Evolutionary conservation across 2,797 vertebrate species (phyloP), one percentile per base, ranked within the genome.

Genomic region (Tadarida brasiliensis): DNA sequence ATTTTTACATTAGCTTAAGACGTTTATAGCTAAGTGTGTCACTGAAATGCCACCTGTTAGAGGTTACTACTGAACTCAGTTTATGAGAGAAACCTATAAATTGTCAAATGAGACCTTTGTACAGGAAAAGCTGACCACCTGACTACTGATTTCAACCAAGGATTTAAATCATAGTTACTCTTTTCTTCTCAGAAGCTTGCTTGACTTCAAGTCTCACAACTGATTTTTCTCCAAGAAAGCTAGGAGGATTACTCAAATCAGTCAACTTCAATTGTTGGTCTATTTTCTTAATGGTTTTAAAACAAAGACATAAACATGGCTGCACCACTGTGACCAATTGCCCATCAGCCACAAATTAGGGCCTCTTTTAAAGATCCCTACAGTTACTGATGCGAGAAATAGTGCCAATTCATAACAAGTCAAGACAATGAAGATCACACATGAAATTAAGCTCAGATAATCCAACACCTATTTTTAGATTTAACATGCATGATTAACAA

Each of bases 1-100:
- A 80, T 68, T 94, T 97, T 83, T 80, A 86, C 78, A 88, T 4
- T 80, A 80, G n/a, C 33, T 93, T 81, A 81, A 85, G 54, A 89
- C 74, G 59, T 84, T 47, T 82, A 2, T 35, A 90, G n/a, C 81
- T 87, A 83, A 91, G 14, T 26, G 24, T 44, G 30, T 67, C 68
- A 80, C 30, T 56, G 15, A 94, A 90, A 92, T 63, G n/a, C 47
- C 51, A 94, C 63, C 44, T 85, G 22, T 96, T 44, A 74, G 15
- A 89, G 24, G 26, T 63, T 85, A 88, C 33, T 59, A 57, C n/a
- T 88, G 39, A 90, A 77, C n/a, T 87, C 59, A 81, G 51, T 88
- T 96, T 95, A 80, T 24, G 24, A 74, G 82, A 84, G 22, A 54
- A 65, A 88, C 35, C 61, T 39, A 47, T 20, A n/a, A 84, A 87